These are phyloP conservation scores for Acipenser ruthenus DNA, from an alignment of 2,797 vertebrate species.

Conservation along the genomic window DNA sequence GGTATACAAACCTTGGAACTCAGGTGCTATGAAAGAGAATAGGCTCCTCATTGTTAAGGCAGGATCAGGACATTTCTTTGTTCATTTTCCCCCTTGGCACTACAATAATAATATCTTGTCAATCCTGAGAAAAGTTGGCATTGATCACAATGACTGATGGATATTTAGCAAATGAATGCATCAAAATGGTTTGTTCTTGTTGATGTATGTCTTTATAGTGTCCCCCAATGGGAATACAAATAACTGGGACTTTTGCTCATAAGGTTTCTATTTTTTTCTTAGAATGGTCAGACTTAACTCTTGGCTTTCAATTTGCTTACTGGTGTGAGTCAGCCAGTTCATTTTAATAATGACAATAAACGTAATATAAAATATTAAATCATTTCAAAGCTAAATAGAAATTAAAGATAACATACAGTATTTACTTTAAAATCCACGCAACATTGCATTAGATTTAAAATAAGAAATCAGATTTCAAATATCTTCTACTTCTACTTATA, in stretches of 20 bases:
- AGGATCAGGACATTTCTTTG: constrained; percentile 45
- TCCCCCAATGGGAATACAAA: constrained; percentile 38
- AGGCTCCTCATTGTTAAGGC: constrained; percentile 53
- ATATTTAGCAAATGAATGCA: constrained; percentile 34
- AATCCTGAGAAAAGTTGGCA: constrained; percentile 50
- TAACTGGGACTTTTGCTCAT: constrained; percentile 35
- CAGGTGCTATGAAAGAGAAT: constrained; percentile 55
- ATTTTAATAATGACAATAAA: too few species aligned
- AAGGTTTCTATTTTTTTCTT: too few species aligned
- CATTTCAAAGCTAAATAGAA: too few species aligned
- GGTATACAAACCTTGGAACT: constrained; percentile 39
- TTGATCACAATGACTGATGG: constrained; percentile 41
- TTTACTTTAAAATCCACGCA: too few species aligned
- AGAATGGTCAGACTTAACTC: too few species aligned
- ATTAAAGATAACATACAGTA: too few species aligned
- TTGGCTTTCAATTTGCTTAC: too few species aligned
- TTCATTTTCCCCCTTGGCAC: constrained; percentile 44
- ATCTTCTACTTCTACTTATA: too few species aligned
- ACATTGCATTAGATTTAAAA: too few species aligned
- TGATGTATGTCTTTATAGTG: constrained; percentile 39
- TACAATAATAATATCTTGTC: constrained; percentile 57
- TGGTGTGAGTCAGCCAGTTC: too few species aligned
- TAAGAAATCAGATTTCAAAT: too few species aligned
- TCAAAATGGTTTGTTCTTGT: constrained; percentile 39
- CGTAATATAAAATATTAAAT: too few species aligned